These are phyloP conservation scores for Tenebrio molitor DNA, from an alignment of 1,140 invertebrate species.

Conservation along the genomic window DNA sequence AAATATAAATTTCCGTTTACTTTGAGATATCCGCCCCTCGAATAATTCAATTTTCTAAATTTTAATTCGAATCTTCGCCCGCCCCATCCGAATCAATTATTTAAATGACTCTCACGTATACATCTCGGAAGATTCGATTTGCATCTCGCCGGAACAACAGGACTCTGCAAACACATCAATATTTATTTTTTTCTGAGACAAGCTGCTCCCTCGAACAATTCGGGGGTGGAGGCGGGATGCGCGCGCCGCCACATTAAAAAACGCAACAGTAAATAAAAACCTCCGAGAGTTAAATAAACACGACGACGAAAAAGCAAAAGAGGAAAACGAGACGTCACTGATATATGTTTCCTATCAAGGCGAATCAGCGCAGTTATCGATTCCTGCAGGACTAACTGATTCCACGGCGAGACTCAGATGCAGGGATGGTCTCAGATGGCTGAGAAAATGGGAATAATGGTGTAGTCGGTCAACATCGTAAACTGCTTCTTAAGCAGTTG, in stretches of 20 bases:
- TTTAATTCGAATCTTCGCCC: conserved; percentile 25
- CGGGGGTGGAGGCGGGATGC: too few species aligned
- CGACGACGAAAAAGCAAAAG: conserved; percentile 40
- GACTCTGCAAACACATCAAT: conserved; percentile 18
- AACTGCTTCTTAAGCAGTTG: conserved; percentile 53
- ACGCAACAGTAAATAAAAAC: conserved; percentile 38
- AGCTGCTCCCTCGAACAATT: too few species aligned
- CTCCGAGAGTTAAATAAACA: conserved; percentile 42
- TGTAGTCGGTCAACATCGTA: conserved; percentile 57
- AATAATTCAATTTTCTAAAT: conserved; percentile 41
- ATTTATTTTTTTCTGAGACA: conserved; percentile 15
- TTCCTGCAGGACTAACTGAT: conserved; percentile 29
- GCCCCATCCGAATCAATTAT: conserved; percentile 41
- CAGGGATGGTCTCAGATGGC: conserved; percentile 53
- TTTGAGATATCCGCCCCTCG: conserved; percentile 6
- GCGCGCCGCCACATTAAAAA: background rate
- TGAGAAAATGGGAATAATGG: conserved; percentile 56
- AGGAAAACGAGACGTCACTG: conserved; percentile 49
- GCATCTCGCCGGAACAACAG: conserved; percentile 8
- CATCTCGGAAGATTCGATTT: conserved; percentile 19
- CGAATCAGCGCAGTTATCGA: conserved; percentile 49
- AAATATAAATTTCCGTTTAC: conserved; percentile 38
- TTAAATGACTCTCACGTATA: conserved; percentile 37
- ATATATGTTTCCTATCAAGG: conserved; percentile 51
- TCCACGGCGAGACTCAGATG: conserved; percentile 42